Base-by-base conservation (phyloP, 2,797 vertebrate species). In the Hoplostethus atlanticus region DNA sequence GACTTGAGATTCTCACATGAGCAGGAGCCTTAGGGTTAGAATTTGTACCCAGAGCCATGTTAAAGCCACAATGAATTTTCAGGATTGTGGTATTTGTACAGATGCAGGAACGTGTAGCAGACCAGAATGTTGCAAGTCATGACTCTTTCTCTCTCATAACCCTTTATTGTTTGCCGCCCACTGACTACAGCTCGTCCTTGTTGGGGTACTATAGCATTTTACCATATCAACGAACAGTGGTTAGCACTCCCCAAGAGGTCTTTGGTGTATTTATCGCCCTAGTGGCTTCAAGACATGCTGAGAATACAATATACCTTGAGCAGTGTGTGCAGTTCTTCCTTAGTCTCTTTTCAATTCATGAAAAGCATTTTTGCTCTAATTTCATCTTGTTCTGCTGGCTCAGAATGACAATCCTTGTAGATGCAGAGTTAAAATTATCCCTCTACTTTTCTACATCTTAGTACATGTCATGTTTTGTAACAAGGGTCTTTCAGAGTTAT, bases 1-100 rank as follows among this genome's bases (percentile, higher is more conserved):
- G 69, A 68, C 58, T 51, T 62, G 38, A 58, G 51, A 55, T 3
- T 66, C 31, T 76, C 56, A 61, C 62, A 76, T 61, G 61, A 66
- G 36, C 40, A 47, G 71, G 16, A 67, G 46, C 13, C 53, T 70
- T 60, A 36, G 13, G 58, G 10, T 54, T 67, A 56, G n/a, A 51
- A n/a, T 28, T 30, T 47, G 25, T 42, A 59, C 42, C 34, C 6
- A 47, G 47, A 46, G 25, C 16, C n/a, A 21, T 54, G 44, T 28
- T 40, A 65, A 77, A 47, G 40, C 36, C n/a, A 42, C 66, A 58
- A 31, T 21, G 6, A 67, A 34, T 48, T 44, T 16, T 36, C 34
- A 60, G 42, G 38, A 62, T 80, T 53, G 16, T 21, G 51, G 55
- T 15, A 52, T 51, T 58, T 64, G 53, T 65, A 30, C 25, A 50